A percentile compares a stretch with the other conserved stretches of the same genome.
Evolutionary conservation across 2,113 vertebrate genomes (phyloP).

Genomic region (Antechinus flavipes): DNA sequence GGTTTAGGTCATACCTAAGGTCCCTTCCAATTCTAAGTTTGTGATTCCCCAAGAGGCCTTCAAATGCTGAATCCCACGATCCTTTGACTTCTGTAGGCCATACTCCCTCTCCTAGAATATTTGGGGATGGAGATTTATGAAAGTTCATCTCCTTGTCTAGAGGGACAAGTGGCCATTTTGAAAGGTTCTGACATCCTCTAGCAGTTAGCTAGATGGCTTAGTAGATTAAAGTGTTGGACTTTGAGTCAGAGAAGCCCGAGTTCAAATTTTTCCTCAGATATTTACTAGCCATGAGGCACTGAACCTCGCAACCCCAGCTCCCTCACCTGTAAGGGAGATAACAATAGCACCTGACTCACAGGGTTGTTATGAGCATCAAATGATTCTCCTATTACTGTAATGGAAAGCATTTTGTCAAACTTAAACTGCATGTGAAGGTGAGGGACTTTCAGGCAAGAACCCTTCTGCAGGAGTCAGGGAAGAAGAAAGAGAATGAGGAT

Average conservation of each 20-base stretch:
- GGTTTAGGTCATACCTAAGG: neutral
- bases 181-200: neutral
- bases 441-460: neutral
- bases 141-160: neutral
- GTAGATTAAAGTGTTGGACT: neutral
- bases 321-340: neutral
- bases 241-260: neutral
- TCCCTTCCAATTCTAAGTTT: neutral
- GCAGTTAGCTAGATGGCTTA: neutral
- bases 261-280: neutral
- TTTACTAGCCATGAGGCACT: neutral
- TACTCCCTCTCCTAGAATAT: neutral
- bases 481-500: neutral
- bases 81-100: neutral
- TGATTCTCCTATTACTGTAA: neutral
- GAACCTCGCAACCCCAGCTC: neutral
- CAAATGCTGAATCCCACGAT: neutral
- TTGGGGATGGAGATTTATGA: neutral
- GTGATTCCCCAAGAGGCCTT: neutral
- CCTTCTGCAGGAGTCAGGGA: neutral
- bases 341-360: neutral
- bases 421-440: neutral
- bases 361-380: neutral
- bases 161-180: neutral
- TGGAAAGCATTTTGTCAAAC: neutral